Percentiles rank a stretch among this genome's conserved stretches.
These are phyloP conservation scores for Lucilia sericata DNA, from an alignment of 1,140 invertebrate genomes.

Conservation along the genomic window DNA sequence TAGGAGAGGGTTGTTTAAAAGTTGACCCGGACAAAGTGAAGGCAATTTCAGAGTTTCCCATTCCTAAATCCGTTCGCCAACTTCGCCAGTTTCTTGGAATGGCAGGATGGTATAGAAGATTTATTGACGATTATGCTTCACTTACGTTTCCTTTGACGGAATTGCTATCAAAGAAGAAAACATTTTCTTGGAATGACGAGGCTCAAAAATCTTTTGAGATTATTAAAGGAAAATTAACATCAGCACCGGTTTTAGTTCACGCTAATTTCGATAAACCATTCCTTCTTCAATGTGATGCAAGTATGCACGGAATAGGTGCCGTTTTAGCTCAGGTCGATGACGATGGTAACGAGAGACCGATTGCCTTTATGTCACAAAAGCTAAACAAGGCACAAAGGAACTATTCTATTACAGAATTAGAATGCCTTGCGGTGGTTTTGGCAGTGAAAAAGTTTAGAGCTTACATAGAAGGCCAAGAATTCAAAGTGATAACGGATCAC, in stretches of 20 bases:
- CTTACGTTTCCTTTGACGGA: background rate
- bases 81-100: background rate
- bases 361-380: no score
- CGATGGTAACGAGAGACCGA: constrained; percentile 20
- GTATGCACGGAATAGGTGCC: constrained; percentile 37
- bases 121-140: background rate
- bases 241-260: constrained; percentile 17
- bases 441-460: no score
- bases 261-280: constrained; percentile 49
- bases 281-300: constrained; percentile 46
- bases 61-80: background rate
- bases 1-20: background rate
- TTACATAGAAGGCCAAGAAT: no score
- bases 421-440: no score
- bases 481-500: no score
- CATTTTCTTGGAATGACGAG: background rate
- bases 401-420: no score
- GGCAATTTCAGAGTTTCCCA: no score
- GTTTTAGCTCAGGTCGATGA: constrained; percentile 44
- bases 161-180: background rate
- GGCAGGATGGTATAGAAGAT: background rate
- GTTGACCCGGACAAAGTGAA: background rate
- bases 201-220: constrained; percentile 45
- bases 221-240: no score
- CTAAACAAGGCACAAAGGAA: no score